Conservation (phyloP, 2,888 invertebrate genomes). For the Trichogramma dendrolimi region DNA sequence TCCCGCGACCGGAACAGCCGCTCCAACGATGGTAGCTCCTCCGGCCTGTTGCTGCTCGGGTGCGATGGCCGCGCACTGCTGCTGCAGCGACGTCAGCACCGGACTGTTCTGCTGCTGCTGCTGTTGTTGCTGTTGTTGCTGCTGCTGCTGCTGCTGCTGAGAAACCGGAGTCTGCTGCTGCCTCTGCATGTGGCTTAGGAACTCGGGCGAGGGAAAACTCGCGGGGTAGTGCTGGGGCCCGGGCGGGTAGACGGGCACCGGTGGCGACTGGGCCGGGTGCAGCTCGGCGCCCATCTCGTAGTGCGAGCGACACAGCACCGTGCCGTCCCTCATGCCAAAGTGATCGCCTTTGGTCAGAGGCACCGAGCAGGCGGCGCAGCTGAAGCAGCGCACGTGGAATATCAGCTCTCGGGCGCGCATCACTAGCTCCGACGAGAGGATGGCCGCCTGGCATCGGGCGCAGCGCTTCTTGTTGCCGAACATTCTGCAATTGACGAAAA, state of each 20-base stretch:
- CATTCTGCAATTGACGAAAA: conserved; percentile 62
- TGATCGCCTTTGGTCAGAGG: conserved; percentile 90
- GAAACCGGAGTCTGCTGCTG: conserved; percentile 39
- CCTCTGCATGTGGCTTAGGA: conserved; percentile 49
- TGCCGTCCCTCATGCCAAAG: conserved; percentile 85
- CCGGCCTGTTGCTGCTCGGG: conserved; percentile 38
- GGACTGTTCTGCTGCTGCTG: conserved; percentile 57
- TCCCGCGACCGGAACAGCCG: conserved; percentile 50
- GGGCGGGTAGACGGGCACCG: conserved; percentile 49
- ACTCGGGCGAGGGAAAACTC: conserved; percentile 57
- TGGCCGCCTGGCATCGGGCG: conserved; percentile 82
- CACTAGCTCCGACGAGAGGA: conserved; percentile 86
- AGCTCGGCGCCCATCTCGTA: conserved; percentile 58
- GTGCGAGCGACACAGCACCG: conserved; percentile 80
- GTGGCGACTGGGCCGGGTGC: conserved; percentile 49
- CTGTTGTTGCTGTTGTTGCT: conserved; percentile 39
- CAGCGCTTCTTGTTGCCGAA: conserved; percentile 81
- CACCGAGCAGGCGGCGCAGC: conserved; percentile 82
- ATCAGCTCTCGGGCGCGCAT: conserved; percentile 91
- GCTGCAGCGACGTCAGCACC: conserved; percentile 56
- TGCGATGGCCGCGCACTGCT: conserved; percentile 51
- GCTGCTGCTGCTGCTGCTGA: conserved; percentile 8
- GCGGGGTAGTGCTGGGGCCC: conserved; percentile 56
- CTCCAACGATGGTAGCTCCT: conserved; percentile 33
- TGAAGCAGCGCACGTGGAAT: conserved; percentile 93